phyloP scores from a whole-genome alignment of 2,113 vertebrate species.

The Dinomys branickii region DNA sequence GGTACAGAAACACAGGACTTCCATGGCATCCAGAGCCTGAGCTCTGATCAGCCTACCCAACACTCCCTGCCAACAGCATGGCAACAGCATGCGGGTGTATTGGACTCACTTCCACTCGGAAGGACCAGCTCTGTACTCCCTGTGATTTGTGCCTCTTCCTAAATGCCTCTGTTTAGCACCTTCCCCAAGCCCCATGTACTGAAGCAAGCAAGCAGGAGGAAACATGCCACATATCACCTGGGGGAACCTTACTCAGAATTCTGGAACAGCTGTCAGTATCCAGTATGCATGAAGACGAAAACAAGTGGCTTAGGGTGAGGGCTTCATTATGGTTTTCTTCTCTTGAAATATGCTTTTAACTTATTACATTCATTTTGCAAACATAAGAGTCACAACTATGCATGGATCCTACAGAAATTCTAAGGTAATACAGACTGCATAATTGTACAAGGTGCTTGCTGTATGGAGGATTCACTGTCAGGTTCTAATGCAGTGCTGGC shows the following conservation, averaged over 20 bases:
- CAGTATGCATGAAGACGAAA: background rate
- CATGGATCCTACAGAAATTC: background rate
- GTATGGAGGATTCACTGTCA: background rate
- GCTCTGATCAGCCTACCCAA: background rate
- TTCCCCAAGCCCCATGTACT: background rate
- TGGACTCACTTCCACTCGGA: background rate
- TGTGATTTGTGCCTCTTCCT: background rate
- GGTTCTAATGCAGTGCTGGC: too few relatives aligned
- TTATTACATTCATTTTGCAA: background rate
- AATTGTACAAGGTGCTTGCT: background rate
- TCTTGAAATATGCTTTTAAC: background rate
- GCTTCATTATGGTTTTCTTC: background rate
- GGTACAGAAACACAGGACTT: background rate
- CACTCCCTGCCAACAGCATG: background rate
- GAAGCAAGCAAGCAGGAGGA: too few relatives aligned
- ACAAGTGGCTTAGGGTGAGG: background rate
- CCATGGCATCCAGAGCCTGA: background rate
- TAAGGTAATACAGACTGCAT: background rate
- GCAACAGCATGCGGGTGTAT: too few relatives aligned
- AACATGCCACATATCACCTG: too few relatives aligned
- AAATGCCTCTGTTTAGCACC: background rate
- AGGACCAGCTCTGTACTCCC: too few relatives aligned
- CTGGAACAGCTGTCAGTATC: background rate
- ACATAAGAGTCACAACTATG: background rate
- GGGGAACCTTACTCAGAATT: background rate